These are phyloP conservation scores for Gymnopithys bicolor DNA, from an alignment of 2,797 vertebrate species.

Conservation along the genomic window DNA sequence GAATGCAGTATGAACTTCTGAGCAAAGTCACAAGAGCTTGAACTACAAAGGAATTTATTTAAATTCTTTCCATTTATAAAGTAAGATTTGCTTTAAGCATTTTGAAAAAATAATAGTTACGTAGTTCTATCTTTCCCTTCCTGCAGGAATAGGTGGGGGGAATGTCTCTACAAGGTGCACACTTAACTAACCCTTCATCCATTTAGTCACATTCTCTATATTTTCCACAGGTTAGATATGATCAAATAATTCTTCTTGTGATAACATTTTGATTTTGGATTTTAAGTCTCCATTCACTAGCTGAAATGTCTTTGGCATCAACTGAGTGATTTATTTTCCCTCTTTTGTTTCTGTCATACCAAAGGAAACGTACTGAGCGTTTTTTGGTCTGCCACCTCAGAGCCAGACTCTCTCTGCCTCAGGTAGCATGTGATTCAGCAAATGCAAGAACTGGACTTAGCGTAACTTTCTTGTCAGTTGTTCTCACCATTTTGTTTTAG, in stretches of 20 bases:
- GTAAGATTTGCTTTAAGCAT: background rate
- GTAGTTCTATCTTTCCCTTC: background rate
- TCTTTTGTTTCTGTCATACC: background rate
- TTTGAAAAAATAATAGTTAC: background rate
- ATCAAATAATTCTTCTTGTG: background rate
- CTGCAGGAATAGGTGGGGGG: background rate
- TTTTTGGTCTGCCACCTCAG: background rate
- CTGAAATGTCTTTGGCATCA: background rate
- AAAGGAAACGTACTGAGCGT: background rate
- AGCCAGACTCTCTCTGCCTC: background rate
- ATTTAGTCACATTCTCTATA: background rate
- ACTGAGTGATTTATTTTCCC: background rate
- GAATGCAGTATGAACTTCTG: background rate
- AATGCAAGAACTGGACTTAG: background rate
- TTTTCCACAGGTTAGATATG: background rate
- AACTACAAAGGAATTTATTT: background rate
- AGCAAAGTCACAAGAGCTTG: background rate
- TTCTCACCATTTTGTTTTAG: background rate
- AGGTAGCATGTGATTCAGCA: background rate
- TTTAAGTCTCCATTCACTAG: background rate
- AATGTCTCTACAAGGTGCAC: background rate
- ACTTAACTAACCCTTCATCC: background rate
- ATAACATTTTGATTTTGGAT: background rate
- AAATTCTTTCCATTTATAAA: background rate
- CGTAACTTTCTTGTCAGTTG: background rate